Percentiles rank a stretch among this genome's conserved stretches.
Evolutionary conservation across 2,888 invertebrate genomes (phyloP).

Genomic region (Himalopsyche tibetana): DNA sequence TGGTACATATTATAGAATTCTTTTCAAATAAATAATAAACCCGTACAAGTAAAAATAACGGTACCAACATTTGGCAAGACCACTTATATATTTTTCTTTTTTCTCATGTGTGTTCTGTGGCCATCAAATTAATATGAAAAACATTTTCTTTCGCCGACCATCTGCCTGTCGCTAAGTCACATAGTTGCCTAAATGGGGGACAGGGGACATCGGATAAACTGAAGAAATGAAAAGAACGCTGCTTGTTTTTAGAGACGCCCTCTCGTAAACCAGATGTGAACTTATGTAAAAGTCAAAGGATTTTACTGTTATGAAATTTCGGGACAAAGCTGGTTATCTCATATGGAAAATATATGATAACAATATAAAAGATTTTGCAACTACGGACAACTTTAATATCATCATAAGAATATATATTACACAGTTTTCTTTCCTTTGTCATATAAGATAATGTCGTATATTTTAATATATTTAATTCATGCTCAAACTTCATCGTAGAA

Average conservation of each 20-base stretch:
- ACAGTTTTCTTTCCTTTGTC: too few relatives aligned
- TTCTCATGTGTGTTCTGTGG: too few relatives aligned
- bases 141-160: constrained; percentile 28
- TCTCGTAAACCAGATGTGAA: constrained; percentile 38
- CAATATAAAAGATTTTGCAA: neutral
- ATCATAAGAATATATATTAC: neutral
- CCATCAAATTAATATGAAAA: constrained; percentile 3
- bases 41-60: too few relatives aligned
- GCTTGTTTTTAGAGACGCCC: constrained; percentile 9
- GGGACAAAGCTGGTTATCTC: neutral
- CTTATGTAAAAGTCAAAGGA: constrained; percentile 25
- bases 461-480: too few relatives aligned
- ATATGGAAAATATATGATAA: neutral
- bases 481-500: too few relatives aligned
- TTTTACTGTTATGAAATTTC: constrained; percentile 29
- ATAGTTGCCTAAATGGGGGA: neutral
- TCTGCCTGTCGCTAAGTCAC: neutral
- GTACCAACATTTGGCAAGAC: too few relatives aligned
- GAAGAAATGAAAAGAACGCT: constrained; percentile 25
- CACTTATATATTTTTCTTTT: too few relatives aligned
- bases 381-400: constrained; percentile 17
- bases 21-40: too few relatives aligned
- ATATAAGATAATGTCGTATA: too few relatives aligned
- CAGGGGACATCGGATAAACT: neutral
- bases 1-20: too few relatives aligned